Evolutionary conservation across 2,888 invertebrate genomes (phyloP).

Genomic region (Mycalesis mineus): DNA sequence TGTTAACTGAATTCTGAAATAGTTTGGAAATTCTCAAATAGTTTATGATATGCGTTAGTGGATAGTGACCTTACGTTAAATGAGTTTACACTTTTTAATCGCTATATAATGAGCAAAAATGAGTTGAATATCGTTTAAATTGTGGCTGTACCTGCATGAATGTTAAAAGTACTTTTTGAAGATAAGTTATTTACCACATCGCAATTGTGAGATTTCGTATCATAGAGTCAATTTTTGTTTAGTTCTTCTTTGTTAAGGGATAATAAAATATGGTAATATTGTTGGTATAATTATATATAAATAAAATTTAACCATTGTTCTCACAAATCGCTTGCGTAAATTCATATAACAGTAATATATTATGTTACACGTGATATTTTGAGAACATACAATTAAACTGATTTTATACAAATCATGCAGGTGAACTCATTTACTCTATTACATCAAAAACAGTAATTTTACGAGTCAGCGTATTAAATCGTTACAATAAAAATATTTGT

Average conservation of each 20-base stretch:
- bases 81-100: conserved; percentile 1
- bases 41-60: conserved; percentile 5
- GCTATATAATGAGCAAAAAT: conserved; percentile 11
- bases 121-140: not conserved
- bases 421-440: not conserved
- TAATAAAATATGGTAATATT: no score
- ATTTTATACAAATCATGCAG: not conserved
- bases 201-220: not conserved
- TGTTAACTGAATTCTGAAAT: no score
- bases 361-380: not conserved
- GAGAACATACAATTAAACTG: not conserved
- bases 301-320: not conserved
- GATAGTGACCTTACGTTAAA: conserved; percentile 10
- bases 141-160: not conserved
- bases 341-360: not conserved
- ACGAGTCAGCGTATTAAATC: not conserved
- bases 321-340: not conserved
- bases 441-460: not conserved
- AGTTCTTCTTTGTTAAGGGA: not conserved
- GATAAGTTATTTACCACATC: not conserved
- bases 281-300: not conserved
- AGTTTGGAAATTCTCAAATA: not conserved
- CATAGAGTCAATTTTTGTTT: not conserved
- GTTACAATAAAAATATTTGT: conserved; percentile 51
- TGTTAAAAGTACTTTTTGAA: not conserved